phyloP scores from a whole-genome alignment of 2,113 vertebrate genomes.

The Sprattus sprattus region DNA sequence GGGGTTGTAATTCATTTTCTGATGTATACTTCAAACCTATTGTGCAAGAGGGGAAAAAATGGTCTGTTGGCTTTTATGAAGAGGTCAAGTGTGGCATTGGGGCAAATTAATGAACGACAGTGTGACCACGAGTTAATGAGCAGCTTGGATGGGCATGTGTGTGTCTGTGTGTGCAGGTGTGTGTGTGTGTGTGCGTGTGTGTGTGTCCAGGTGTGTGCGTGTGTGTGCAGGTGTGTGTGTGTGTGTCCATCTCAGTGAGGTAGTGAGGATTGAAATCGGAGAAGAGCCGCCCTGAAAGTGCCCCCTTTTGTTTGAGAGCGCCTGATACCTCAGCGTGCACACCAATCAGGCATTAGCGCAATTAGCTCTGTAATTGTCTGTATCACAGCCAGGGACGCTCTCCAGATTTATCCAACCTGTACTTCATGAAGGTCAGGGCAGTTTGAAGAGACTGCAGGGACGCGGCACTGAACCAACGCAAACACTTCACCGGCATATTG shows the following conservation, averaged over 20 bases:
- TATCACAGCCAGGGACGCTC: not conserved
- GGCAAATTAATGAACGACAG: constrained; percentile 2
- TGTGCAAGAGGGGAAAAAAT: constrained; percentile 10
- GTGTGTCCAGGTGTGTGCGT: not conserved
- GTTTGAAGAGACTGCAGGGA: not conserved
- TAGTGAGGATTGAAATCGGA: not conserved
- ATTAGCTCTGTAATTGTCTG: constrained; percentile 7
- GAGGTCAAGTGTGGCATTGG: constrained; percentile 4
- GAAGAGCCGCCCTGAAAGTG: not conserved
- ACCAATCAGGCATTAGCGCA: not conserved
- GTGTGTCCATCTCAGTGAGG: not conserved
- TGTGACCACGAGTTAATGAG: constrained; percentile 16
- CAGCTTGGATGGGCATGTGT: not conserved
- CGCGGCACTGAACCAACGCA: not conserved
- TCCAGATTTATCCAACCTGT: constrained; percentile 14
- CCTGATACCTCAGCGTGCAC: not conserved
- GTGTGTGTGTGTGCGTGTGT: not conserved
- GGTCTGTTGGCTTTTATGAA: not conserved
- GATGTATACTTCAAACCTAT: constrained; percentile 7
- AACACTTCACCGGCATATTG: not conserved
- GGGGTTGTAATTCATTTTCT: not conserved
- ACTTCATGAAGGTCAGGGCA: constrained; percentile 5
- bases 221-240: not conserved
- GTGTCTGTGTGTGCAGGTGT: not conserved
- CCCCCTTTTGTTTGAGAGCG: not conserved